Conservation (phyloP, 2,113 vertebrate species). For the Anhinga rufa region DNA sequence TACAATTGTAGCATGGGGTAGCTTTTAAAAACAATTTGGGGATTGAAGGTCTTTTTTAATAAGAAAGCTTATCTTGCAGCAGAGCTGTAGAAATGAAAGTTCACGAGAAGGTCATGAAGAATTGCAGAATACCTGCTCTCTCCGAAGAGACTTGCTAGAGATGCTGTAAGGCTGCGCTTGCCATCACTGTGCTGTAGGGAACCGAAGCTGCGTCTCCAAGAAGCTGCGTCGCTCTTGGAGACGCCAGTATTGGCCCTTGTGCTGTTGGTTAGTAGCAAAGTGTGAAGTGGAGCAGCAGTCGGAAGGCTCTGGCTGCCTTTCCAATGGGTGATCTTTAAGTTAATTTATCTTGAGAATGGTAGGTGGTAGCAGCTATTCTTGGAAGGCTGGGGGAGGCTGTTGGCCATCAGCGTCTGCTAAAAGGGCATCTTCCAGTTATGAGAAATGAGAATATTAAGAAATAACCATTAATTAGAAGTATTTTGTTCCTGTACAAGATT, state of each 20-base stretch:
- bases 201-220: too few species aligned
- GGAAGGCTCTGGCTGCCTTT: neutral
- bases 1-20: neutral
- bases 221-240: neutral
- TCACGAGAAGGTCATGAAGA: neutral
- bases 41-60: neutral
- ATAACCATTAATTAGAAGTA: neutral
- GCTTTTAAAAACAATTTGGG: neutral
- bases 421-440: neutral
- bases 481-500: neutral
- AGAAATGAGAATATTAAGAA: neutral
- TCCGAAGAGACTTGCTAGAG: accelerated
- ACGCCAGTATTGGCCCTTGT: neutral
- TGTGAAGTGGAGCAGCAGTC: neutral
- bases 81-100: neutral
- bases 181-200: neutral
- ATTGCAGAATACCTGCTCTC: neutral
- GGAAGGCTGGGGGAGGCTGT: neutral
- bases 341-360: neutral
- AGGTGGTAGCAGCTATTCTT: neutral
- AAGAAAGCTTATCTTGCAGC: neutral
- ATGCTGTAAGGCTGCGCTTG: neutral
- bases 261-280: neutral
- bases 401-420: neutral
- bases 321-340: neutral